Conservation (phyloP, 1,140 invertebrate species). For the Neoseiulus cucumeris region DNA sequence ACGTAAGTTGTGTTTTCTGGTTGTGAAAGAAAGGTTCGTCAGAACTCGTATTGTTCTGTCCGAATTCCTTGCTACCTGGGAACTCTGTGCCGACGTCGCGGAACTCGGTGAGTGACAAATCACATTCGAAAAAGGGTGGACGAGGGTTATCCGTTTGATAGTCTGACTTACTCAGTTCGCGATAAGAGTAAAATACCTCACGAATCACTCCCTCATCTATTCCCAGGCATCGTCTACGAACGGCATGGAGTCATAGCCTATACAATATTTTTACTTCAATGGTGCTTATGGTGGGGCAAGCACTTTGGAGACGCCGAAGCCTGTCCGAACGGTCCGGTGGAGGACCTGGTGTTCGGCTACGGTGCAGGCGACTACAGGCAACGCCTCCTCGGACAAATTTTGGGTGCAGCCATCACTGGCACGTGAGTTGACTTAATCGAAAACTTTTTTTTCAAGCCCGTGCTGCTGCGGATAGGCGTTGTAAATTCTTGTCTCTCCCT, state of each 20-base stretch:
- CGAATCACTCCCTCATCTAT: too few species aligned
- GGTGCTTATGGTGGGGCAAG: conserved; percentile 6
- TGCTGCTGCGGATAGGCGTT: too few species aligned
- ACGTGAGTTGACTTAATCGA: conserved; percentile 9
- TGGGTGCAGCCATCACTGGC: neutral
- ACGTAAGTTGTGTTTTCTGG: neutral
- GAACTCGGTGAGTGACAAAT: conserved; percentile 20
- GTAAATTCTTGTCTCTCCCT: too few species aligned
- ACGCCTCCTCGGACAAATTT: neutral
- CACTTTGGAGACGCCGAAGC: conserved; percentile 5
- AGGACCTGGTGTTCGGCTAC: neutral
- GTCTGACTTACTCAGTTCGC: too few species aligned
- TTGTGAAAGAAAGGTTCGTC: neutral
- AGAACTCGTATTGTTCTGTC: conserved; percentile 14
- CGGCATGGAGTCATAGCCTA: conserved; percentile 3
- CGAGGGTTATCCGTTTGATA: too few species aligned
- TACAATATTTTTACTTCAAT: neutral
- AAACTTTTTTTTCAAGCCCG: too few species aligned
- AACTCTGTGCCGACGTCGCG: conserved; percentile 21
- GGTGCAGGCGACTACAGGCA: neutral
- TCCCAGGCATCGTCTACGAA: conserved; percentile 2
- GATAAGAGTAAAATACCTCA: too few species aligned
- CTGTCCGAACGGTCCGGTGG: conserved; percentile 4
- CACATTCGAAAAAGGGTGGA: too few species aligned
- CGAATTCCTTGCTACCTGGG: conserved; percentile 21